phyloP scores from a whole-genome alignment of 2,113 vertebrate species.

The Lathamus discolor region DNA sequence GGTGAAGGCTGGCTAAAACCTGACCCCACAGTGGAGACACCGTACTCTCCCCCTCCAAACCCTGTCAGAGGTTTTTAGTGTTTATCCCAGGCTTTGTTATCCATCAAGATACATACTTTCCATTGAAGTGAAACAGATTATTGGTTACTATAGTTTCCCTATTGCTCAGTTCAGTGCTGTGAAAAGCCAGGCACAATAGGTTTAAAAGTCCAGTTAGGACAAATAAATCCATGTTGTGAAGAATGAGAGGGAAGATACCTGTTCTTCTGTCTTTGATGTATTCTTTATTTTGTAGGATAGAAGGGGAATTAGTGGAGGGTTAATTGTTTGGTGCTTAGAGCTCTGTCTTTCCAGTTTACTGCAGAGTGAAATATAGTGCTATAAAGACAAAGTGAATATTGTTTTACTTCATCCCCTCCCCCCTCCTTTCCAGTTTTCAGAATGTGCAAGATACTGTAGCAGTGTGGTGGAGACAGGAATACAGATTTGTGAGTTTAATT shows the following conservation, averaged over 20 bases:
- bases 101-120: constrained; percentile 81
- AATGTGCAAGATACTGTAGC: constrained; percentile 26
- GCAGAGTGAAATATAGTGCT: not conserved
- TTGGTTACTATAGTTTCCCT: constrained; percentile 84
- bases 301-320: constrained; percentile 59
- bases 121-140: constrained; percentile 81
- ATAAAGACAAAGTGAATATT: constrained; percentile 38
- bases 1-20: constrained; percentile 64
- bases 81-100: constrained; percentile 79
- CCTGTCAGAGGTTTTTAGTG: constrained; percentile 66
- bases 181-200: constrained; percentile 71
- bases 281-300: constrained; percentile 61
- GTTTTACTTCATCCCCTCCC: not conserved
- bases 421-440: not conserved
- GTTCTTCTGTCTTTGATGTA: constrained; percentile 51
- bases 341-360: constrained; percentile 31
- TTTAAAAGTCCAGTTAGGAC: constrained; percentile 68
- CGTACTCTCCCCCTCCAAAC: not conserved
- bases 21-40: constrained; percentile 53
- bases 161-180: constrained; percentile 67
- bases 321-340: constrained; percentile 45
- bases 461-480: not conserved
- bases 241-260: constrained; percentile 64
- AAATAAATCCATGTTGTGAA: constrained; percentile 65
- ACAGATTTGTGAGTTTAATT: not conserved